These are phyloP conservation scores for Bos javanicus DNA, from an alignment of 2,113 vertebrate species.

Conservation along the genomic window DNA sequence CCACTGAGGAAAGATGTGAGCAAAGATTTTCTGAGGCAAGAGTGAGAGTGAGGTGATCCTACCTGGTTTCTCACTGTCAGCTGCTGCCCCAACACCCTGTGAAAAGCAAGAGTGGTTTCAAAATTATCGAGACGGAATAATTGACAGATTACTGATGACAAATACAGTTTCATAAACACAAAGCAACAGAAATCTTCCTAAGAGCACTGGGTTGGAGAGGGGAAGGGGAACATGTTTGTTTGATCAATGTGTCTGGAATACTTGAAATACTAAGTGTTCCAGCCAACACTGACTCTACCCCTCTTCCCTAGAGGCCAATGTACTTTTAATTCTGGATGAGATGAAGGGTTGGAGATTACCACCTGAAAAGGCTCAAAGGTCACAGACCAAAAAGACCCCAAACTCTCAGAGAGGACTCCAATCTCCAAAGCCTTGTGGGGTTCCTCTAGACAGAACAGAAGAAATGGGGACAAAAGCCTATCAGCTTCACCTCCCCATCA, in stretches of 20 bases:
- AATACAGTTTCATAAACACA: neutral
- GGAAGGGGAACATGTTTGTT: neutral
- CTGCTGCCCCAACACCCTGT: conserved; percentile 8
- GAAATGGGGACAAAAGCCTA: neutral
- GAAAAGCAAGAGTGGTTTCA: conserved; percentile 14
- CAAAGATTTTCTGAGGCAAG: neutral
- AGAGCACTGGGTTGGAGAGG: neutral
- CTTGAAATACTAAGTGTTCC: neutral
- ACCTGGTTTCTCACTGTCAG: conserved; percentile 44
- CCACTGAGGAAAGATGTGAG: neutral
- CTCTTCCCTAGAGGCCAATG: neutral
- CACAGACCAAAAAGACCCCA: neutral
- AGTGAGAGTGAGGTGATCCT: neutral
- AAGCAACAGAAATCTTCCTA: neutral
- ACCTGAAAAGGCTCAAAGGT: neutral
- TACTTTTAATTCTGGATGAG: neutral
- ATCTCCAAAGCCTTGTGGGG: neutral
- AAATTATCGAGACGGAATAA: neutral
- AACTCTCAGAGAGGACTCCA: neutral
- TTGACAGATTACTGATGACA: neutral
- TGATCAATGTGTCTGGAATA: neutral
- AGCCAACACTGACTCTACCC: neutral
- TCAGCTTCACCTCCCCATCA: neutral
- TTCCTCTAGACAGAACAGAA: neutral
- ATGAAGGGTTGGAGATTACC: neutral